Percentiles rank a stretch among this genome's conserved stretches.
These are phyloP conservation scores for Myiagra hebetior DNA, from an alignment of 2,113 vertebrate species.

Conservation along the genomic window DNA sequence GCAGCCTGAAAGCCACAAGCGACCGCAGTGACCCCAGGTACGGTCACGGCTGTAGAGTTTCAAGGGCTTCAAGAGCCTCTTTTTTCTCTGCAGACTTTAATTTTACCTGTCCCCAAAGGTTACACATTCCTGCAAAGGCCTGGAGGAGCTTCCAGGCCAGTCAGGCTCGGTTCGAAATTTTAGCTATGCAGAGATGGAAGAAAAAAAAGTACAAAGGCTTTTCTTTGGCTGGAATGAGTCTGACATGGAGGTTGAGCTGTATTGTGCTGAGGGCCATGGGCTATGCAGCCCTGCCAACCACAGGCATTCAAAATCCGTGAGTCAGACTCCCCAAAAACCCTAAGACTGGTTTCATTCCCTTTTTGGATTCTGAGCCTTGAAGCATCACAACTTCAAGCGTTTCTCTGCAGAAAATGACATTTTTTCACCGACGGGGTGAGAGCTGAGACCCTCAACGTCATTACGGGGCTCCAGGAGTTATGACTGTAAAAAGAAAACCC, in stretches of 20 bases:
- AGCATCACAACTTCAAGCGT: not conserved
- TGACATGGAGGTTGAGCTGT: not conserved
- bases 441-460: not conserved
- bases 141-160: not conserved
- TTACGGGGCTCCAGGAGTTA: not conserved
- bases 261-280: conserved; percentile 31
- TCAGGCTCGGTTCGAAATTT: not conserved
- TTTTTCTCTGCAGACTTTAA: not conserved
- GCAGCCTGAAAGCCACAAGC: not conserved
- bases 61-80: not conserved
- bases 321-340: conserved; percentile 48
- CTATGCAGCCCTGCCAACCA: conserved; percentile 41
- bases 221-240: not conserved
- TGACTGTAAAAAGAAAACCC: not conserved
- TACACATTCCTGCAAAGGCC: not conserved
- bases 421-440: not conserved
- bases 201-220: not conserved
- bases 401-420: not conserved
- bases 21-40: not conserved
- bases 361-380: not conserved
- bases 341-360: conserved; percentile 25
- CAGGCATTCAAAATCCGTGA: conserved; percentile 45
- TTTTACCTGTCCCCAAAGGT: not conserved
- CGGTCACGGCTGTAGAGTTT: not conserved
- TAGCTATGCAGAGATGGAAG: not conserved